Base-by-base conservation (phyloP, 2,888 invertebrate genomes). In the Theodoxus fluviatilis region DNA sequence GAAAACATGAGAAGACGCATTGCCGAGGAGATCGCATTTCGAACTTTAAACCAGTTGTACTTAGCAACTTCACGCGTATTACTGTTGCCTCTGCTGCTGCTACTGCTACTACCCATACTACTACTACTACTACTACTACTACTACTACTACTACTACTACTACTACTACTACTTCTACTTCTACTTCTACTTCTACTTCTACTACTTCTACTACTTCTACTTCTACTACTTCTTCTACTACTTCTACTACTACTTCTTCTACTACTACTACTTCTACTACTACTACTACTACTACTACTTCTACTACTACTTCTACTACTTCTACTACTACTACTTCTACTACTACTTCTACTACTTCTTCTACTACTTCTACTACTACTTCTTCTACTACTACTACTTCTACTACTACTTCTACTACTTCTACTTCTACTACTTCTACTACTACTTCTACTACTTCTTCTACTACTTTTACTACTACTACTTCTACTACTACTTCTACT, bases 141-240 rank as follows among this genome's bases (percentile, higher is more conserved):
- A 38, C 65, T 65, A 65, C 65, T 65, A 65, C 65, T 65, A 65
- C 65, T 65, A 65, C 65, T 65, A 40, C 65, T 65, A 65, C 65
- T 65, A 40, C 38, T 65, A 40, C 65, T 65, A 40, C 65, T 65
- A 40, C 38, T 65, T 22, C 65, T 65, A 28, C 65, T 65, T n/a
- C n/a, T 65, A 28, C 65, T 65, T n/a, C 65, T 65, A n/a, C n/a
- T 65, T 22, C 65, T 65, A 40, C 65, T 38, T 22, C n/a, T 65
- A 40, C 65, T 65, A 40, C 65, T 65, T 22, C 65, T 40, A 40
- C 65, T 40, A 40, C 65, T 65, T 7, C 65, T n/a, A 38, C 65
- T 65, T 40, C 40, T 38, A 65, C 65, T 35, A 65, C 65, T 38
- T 15, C 65, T 65, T 40, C 65, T 65, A 65, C 65, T 65, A 40